Evolutionary conservation across 2,113 vertebrate species (phyloP).

Genomic region (Sceloporus undulatus): DNA sequence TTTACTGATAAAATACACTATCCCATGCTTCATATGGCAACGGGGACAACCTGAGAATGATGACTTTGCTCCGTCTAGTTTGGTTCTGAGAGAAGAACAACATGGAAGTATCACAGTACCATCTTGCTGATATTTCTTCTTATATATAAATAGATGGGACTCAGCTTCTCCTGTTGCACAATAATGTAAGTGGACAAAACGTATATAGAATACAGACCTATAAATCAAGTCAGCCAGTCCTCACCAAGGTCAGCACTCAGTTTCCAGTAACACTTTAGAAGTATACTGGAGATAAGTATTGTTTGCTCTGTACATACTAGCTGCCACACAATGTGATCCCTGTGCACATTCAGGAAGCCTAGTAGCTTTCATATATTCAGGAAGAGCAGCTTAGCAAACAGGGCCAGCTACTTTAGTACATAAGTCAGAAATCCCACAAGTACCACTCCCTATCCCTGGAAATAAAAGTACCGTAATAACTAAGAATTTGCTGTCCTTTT

Average conservation of each 20-base stretch:
- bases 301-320: slow-evolving; percentile 18
- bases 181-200: neutral
- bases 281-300: neutral
- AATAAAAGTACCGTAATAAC: no score
- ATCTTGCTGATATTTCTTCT: neutral
- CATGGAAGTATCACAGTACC: neutral
- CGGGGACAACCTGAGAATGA: neutral
- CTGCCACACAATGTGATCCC: neutral
- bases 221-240: neutral
- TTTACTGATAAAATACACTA: neutral
- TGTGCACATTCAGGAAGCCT: neutral
- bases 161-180: neutral
- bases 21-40: neutral
- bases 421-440: neutral
- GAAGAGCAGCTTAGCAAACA: neutral
- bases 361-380: neutral
- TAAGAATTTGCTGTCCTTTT: no score
- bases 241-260: neutral
- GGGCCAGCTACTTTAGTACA: neutral
- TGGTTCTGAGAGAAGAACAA: neutral
- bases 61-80: no score
- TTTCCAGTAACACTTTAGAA: slow-evolving; percentile 13
- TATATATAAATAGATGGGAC: neutral
- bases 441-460: no score
- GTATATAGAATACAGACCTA: neutral